These are phyloP conservation scores for Cliona cf. orientalis DNA, from an alignment of 37 sponge, comb jelly and placozoan species.

Conservation along the genomic window DNA sequence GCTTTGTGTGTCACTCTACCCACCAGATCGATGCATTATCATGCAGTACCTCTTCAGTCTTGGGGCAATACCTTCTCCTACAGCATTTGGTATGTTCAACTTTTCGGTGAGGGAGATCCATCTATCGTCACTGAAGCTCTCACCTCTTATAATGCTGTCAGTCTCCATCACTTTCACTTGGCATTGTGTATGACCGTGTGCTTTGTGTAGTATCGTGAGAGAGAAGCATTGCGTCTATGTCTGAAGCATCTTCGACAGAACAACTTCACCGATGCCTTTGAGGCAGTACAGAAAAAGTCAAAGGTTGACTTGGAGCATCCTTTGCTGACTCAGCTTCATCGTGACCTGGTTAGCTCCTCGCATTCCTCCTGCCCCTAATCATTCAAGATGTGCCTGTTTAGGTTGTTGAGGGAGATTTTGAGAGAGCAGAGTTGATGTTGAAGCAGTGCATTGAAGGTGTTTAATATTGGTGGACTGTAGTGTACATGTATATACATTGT, in stretches of 20 bases:
- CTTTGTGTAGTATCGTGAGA: constrained; percentile 34
- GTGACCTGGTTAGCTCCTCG: constrained; percentile 63
- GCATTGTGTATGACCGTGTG: background rate
- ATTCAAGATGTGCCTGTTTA: background rate
- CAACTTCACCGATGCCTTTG: constrained; percentile 81
- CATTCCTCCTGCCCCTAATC: background rate
- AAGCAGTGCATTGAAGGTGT: constrained; percentile 50
- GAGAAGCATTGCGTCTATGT: constrained; percentile 78
- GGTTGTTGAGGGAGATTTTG: constrained; percentile 68
- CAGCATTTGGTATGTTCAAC: constrained; percentile 88
- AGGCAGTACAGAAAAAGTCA: constrained; percentile 66
- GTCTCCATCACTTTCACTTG: background rate
- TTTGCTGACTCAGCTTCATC: constrained; percentile 68
- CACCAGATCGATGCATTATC: background rate
- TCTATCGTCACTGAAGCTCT: constrained; percentile 39
- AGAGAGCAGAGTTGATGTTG: constrained; percentile 47
- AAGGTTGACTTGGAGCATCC: constrained; percentile 82
- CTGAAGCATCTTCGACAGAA: constrained; percentile 88
- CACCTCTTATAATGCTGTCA: no score
- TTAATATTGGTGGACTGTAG: background rate
- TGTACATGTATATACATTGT: background rate
- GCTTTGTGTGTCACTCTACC: background rate
- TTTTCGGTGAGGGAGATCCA: constrained; percentile 57
- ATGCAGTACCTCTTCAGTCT: constrained; percentile 71
- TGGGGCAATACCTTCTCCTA: constrained; percentile 76